phyloP scores from a whole-genome alignment of 2,888 invertebrate species.

The Drosophila bunnanda region DNA sequence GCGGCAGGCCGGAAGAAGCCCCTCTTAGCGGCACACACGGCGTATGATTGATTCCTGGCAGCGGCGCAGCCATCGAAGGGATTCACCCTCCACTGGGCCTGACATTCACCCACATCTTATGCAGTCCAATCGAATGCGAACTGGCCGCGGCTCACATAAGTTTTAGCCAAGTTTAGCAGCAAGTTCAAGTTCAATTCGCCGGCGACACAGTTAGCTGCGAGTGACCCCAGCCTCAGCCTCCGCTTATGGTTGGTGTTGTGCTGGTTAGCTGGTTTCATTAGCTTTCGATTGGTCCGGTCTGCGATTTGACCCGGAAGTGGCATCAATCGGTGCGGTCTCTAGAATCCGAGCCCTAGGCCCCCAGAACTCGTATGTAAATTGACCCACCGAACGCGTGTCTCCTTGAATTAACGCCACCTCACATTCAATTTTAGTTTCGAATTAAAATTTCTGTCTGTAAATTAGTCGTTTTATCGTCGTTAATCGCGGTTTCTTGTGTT shows the following conservation, averaged over 20 bases:
- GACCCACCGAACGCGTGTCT: constrained; percentile 39
- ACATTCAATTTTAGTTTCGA: constrained; percentile 3
- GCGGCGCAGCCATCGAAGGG: constrained; percentile 7
- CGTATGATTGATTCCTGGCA: constrained; percentile 59
- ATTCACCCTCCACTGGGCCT: constrained; percentile 21
- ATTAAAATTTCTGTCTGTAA: constrained; percentile 19
- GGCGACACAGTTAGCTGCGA: constrained; percentile 75
- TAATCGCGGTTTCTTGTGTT: constrained; percentile 23
- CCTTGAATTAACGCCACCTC: constrained; percentile 45
- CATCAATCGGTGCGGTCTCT: constrained; percentile 47
- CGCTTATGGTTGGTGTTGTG: constrained; percentile 12
- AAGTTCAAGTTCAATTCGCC: constrained; percentile 77
- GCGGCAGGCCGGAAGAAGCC: constrained; percentile 61
- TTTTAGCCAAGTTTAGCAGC: constrained; percentile 37
- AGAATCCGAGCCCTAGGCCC: constrained; percentile 65
- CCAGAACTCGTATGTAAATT: constrained; percentile 73
- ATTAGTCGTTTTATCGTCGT: neutral
- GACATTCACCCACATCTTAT: constrained; percentile 55
- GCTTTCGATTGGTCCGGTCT: constrained; percentile 25
- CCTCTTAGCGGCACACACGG: constrained; percentile 23
- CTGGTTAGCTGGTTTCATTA: constrained; percentile 7
- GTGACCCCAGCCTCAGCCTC: constrained; percentile 68
- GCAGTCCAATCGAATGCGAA: constrained; percentile 33
- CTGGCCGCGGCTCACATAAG: constrained; percentile 32
- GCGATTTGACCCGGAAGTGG: constrained; percentile 66